Base-by-base conservation (phyloP, 2,888 invertebrate genomes). In the Hypomecis atomaria region DNA sequence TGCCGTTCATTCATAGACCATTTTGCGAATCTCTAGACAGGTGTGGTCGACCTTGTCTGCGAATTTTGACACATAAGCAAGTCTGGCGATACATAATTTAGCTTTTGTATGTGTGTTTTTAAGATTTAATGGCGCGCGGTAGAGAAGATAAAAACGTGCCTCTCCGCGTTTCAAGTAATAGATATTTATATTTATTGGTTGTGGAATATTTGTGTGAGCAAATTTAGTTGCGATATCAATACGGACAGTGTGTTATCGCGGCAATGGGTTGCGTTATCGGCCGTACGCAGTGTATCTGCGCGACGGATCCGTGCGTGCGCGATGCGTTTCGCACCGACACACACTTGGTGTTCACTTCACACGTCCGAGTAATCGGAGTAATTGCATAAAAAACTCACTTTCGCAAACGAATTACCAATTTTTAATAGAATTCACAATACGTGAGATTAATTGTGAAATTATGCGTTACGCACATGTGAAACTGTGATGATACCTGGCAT, bases 401-500 rank as follows among this genome's bases (percentile, higher is more conserved):
- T 91, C 89, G 92, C 90, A 89, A 91, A 87, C 84, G 71, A 78
- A 77, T 85, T 85, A 84, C 81, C 78, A 79, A 78, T 84, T 81
- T 81, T 77, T 65, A 61, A 78, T 76, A 81, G 75, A 83, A 84
- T 84, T 82, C 77, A 82, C 78, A 82, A 86, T 85, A 92, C 90
- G 90, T 91, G 90, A 86, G 84, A 77, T 83, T 83, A 76, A 75
- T 89, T 89, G 78, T 70, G 87, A 88, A 90, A 90, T 77, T 65
- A 78, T 68, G 90, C 90, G 89, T 89, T 80, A 90, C 89, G 89
- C 90, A 88, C 84, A 83, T 86, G 78, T 84, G 71, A 79, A 81
- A 84, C 77, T 77, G 62, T 78, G 80, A 79, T 81, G 82, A 84
- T 83, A 82, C 69, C 62, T 71, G 62, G 71, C 76, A 81, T 80